phyloP scores from a whole-genome alignment of 2,888 invertebrate species.

The Myopa tessellatipennis region DNA sequence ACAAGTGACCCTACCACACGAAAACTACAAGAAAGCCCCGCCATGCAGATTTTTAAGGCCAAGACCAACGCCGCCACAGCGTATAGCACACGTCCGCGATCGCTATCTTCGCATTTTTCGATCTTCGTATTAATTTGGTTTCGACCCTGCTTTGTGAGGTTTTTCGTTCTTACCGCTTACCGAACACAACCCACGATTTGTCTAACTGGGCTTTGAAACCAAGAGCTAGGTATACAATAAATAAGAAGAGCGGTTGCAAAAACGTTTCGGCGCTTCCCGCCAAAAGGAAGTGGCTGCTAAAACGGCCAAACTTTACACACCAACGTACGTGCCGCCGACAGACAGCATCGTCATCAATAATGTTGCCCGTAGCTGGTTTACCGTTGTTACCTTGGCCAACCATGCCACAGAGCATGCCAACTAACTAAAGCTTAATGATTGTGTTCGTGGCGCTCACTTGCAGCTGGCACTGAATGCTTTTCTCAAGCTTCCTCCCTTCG shows the following conservation, averaged over 20 bases:
- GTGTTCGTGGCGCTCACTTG: background rate
- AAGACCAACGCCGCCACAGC: slow-evolving; percentile 37
- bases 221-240: slow-evolving; percentile 54
- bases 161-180: too few species aligned
- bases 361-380: slow-evolving; percentile 2
- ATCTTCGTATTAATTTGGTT: background rate
- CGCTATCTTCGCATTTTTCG: slow-evolving; percentile 41
- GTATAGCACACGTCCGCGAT: slow-evolving; percentile 33
- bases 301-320: slow-evolving; percentile 34
- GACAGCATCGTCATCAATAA: slow-evolving; percentile 22
- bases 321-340: slow-evolving; percentile 20
- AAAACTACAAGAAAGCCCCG: slow-evolving; percentile 6
- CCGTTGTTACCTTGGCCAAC: background rate
- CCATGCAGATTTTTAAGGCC: slow-evolving; percentile 43
- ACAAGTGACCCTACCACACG: background rate
- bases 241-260: slow-evolving; percentile 44
- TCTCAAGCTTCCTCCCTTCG: background rate
- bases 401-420: background rate
- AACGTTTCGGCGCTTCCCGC: slow-evolving; percentile 36
- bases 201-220: slow-evolving; percentile 50
- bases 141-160: slow-evolving; percentile 1
- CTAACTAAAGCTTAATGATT: background rate
- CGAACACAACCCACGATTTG: background rate
- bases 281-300: slow-evolving; percentile 58
- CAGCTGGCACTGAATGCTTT: background rate